A percentile compares a stretch with the other conserved stretches of the same genome.
Conservation (phyloP, 2,797 vertebrate genomes). For the Lagocephalus sceleratus region DNA sequence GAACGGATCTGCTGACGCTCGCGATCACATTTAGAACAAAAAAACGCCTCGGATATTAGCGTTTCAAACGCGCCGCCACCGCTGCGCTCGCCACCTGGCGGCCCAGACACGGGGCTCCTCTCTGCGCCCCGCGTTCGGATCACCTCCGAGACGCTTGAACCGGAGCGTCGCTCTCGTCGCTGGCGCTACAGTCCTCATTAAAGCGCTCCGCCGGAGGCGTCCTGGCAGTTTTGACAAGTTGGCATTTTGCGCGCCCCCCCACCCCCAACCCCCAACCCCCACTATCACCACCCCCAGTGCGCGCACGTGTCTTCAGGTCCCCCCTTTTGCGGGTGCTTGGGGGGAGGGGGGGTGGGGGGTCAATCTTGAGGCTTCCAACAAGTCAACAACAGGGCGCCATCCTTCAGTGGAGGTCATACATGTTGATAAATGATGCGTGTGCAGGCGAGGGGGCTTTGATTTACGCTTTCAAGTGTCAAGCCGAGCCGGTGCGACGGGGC, state of each 20-base stretch:
- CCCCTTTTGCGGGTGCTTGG: background rate
- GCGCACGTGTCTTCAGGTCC: slow-evolving; percentile 13
- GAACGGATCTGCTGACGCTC: slow-evolving; percentile 17
- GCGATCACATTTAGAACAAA: slow-evolving; percentile 27
- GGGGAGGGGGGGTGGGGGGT: slow-evolving; percentile 22
- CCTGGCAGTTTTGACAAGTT: slow-evolving; percentile 9
- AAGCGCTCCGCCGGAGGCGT: slow-evolving; percentile 43
- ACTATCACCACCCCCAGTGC: no score
- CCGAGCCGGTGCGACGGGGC: slow-evolving; percentile 51
- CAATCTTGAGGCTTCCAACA: slow-evolving; percentile 20
- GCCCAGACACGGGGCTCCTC: no score
- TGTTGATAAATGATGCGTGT: slow-evolving; percentile 9
- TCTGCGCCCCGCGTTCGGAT: slow-evolving; percentile 51
- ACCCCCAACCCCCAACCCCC: no score
- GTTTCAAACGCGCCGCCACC: slow-evolving; percentile 32
- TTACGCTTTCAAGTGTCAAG: slow-evolving; percentile 29
- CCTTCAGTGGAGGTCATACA: background rate
- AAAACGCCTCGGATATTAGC: slow-evolving; percentile 36
- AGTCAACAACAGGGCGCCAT: background rate
- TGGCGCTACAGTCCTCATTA: slow-evolving; percentile 43
- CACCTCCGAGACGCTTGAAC: slow-evolving; percentile 56
- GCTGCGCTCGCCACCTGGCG: slow-evolving; percentile 30
- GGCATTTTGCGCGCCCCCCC: background rate
- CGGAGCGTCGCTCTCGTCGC: no score
- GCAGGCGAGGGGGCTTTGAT: slow-evolving; percentile 15